Base-by-base conservation (phyloP, 2,113 vertebrate species). In the Cyanoliseus patagonus region DNA sequence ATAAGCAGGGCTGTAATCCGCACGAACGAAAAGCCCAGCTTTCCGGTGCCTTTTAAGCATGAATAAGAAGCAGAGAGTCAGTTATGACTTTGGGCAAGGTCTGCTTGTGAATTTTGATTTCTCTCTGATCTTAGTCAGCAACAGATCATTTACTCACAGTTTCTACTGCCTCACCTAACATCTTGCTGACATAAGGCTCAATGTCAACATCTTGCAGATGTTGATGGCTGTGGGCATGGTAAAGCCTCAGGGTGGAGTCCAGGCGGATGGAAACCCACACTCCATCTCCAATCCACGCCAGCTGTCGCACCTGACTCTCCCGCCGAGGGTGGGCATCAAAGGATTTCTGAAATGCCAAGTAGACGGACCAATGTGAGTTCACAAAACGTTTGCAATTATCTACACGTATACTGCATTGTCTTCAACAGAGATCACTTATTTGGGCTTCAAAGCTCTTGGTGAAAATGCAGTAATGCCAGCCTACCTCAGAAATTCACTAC, bases 171-270 rank as follows among this genome's bases (percentile, higher is more conserved):
- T 98, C 94, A 99, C 99, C 99, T 61, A 99, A 97, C 99, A 99
- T 99, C 98, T 99, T 99, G 98, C 99, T 99, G 98, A 99, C 99
- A 0, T 99, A 99, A 16, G 99, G 99, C 95, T 99, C 99, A 2
- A 99, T 99, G 97, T 99, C 99, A 20, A 99, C 99, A 4, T 99
- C 99, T 92, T 99, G 99, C 59, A 99, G 98, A 85, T 99, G 99
- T 90, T 99, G 99, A 90, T 99, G 99, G 44, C 99, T 99, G 93
- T 99, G 99, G 2, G 99, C 99, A 1, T 99, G 99, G 96, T 99
- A 99, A 37, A 99, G 98, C 77, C 99, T 98, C 94, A 99, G 97
- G 0, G 99, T 99, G 15, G 99, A 99, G 94, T 99, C 99, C 83
- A 99, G 95, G 30, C 99, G 98, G 95, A 99, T 99, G 2, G 99